Base-by-base conservation (phyloP, 1,140 invertebrate genomes). In the Drosophila carrolli region DNA sequence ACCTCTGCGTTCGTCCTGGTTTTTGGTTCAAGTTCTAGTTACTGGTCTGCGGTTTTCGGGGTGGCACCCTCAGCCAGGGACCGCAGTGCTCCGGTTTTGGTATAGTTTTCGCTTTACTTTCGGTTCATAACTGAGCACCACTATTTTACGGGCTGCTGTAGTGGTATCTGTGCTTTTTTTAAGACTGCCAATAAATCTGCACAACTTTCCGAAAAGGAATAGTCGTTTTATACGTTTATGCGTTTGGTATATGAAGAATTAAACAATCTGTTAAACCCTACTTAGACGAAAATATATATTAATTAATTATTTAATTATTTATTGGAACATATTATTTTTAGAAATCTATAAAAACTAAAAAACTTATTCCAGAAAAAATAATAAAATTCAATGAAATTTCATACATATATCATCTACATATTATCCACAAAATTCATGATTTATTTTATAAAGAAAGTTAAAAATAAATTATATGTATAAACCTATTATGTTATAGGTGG, bases 111-210 rank as follows among this genome's bases (percentile, higher is more conserved):
- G 37, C 14, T 60, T 48, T 60, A 56, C 56, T 75, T 72, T 67
- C 43, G 58, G 56, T 63, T 68, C 65, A 74, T 78, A 75, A 70
- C 50, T 54, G 43, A 57, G 41, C 11, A 38, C 37, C 16, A 35
- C 13, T 50, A 65, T 68, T 73, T 58, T 51, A 67, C 40, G 65
- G 37, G 44, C 35, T 54, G 38, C 38, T 54, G 38, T 54, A 29
- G 23, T 35, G 13, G 47, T 55, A 61, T 58, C 46, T 71, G 43
- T 35, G 19, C 5, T 53, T 35, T 29, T 50, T 76, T 47, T 54
- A 37, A 44, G 37, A 55, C 46, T 58, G 68, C 60, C 63, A 55
- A 78, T 83, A 78, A 83, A 83, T 79, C 47, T 78, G 38, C 55
- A 57, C 61, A 65, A 65, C 46, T 68, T 51, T 68, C n/a, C 0